These are phyloP conservation scores for Notolabrus celidotus DNA, from an alignment of 2,797 vertebrate species.

Conservation along the genomic window DNA sequence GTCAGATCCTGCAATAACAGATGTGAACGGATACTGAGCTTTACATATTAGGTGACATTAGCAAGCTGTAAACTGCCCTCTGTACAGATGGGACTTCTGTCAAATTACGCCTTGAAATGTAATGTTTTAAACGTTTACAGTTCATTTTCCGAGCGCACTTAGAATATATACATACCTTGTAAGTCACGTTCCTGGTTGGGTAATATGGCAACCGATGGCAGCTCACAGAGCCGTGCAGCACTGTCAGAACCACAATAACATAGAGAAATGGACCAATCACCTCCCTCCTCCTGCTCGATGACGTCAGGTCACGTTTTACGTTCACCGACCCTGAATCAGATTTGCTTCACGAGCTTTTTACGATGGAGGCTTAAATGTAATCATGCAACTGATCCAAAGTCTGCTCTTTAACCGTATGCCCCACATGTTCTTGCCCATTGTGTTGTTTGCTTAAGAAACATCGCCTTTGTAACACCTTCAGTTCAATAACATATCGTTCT, in stretches of 20 bases:
- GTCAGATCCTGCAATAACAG: neutral
- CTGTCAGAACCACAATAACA: slow-evolving; percentile 38
- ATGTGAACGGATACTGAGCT: neutral
- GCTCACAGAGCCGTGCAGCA: slow-evolving; percentile 17
- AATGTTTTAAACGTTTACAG: neutral
- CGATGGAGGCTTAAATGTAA: accelerated
- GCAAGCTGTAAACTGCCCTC: no score
- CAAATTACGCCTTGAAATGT: neutral
- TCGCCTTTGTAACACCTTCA: neutral
- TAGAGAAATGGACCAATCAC: slow-evolving; percentile 58
- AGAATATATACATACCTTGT: neutral
- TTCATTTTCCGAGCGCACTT: neutral
- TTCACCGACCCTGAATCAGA: slow-evolving; percentile 35
- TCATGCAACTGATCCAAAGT: slow-evolving; percentile 10
- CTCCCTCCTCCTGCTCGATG: neutral
- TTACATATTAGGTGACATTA: neutral
- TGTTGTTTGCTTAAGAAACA: neutral
- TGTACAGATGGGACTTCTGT: neutral
- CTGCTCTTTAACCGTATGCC: neutral
- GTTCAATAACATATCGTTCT: no score
- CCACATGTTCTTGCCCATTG: no score
- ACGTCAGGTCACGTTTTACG: slow-evolving; percentile 28
- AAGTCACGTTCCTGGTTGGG: slow-evolving; percentile 9
- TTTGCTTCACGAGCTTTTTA: accelerated
- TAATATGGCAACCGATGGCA: slow-evolving; percentile 30